Percentiles rank a stretch among this genome's conserved stretches.
Conservation (phyloP, 2,797 vertebrate species). For the Hypotaenidia philippensis region DNA sequence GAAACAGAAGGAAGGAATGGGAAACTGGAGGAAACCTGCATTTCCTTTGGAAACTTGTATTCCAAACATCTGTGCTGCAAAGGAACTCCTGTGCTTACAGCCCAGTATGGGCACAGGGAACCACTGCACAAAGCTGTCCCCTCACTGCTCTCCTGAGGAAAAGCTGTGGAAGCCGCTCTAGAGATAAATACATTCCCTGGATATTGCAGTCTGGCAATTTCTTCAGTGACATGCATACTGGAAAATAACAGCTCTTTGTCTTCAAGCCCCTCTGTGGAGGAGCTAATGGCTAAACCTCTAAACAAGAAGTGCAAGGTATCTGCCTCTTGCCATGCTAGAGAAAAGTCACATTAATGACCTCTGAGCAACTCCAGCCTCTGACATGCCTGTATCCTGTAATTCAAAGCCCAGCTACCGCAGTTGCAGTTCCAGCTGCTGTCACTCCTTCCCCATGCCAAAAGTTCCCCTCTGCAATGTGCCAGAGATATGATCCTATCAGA, state of each 20-base stretch:
- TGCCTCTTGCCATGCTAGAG: background rate
- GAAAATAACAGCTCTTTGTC: background rate
- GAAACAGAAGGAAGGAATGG: background rate
- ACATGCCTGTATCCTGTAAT: background rate
- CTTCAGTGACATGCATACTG: background rate
- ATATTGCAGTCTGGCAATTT: background rate
- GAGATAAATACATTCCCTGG: background rate
- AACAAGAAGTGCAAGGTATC: background rate
- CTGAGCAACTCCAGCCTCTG: background rate
- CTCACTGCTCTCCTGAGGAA: background rate
- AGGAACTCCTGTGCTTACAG: background rate
- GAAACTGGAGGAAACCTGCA: background rate
- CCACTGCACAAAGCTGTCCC: background rate
- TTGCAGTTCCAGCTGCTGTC: background rate
- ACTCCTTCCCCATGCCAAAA: background rate
- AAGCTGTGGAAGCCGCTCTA: background rate
- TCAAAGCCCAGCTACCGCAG: background rate
- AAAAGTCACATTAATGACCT: background rate
- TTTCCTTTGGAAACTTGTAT: background rate
- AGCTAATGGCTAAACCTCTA: background rate
- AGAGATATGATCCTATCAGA: background rate
- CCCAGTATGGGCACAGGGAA: background rate
- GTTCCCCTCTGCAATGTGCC: background rate
- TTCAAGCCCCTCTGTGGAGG: background rate
- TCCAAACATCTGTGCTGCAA: background rate